phyloP scores from a whole-genome alignment of 2,113 vertebrate genomes.

The Macaca nemestrina region DNA sequence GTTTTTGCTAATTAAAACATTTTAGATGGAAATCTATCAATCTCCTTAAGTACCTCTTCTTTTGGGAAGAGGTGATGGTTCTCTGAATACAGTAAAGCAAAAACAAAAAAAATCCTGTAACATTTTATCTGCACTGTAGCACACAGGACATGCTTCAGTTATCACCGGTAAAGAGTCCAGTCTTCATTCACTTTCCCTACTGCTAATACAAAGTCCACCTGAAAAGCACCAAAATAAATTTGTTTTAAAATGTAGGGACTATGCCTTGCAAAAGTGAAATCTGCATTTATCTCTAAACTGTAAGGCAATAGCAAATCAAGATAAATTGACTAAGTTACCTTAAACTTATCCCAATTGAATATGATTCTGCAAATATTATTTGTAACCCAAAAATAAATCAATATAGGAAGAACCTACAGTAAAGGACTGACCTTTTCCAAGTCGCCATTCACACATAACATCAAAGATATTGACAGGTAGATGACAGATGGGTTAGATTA shows the following conservation, averaged over 20 bases:
- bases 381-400: conserved; percentile 44
- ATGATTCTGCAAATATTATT: neutral
- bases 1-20: conserved; percentile 13
- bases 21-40: neutral
- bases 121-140: neutral
- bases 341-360: neutral
- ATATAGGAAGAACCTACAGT: neutral
- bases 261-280: conserved; percentile 35
- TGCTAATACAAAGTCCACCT: conserved; percentile 14
- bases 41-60: neutral
- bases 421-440: neutral
- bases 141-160: neutral
- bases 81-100: neutral
- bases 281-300: conserved; percentile 6
- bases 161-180: conserved; percentile 9
- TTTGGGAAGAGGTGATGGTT: neutral
- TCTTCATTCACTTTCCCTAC: neutral
- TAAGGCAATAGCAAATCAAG: conserved; percentile 41
- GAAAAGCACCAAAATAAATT: conserved; percentile 52
- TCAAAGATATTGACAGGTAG: neutral
- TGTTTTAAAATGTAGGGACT: conserved; percentile 4
- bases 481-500: neutral
- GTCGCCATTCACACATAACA: neutral
- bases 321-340: conserved; percentile 27
- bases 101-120: neutral